phyloP scores from a whole-genome alignment of 1,140 invertebrate genomes.

The Drosophila bocqueti region DNA sequence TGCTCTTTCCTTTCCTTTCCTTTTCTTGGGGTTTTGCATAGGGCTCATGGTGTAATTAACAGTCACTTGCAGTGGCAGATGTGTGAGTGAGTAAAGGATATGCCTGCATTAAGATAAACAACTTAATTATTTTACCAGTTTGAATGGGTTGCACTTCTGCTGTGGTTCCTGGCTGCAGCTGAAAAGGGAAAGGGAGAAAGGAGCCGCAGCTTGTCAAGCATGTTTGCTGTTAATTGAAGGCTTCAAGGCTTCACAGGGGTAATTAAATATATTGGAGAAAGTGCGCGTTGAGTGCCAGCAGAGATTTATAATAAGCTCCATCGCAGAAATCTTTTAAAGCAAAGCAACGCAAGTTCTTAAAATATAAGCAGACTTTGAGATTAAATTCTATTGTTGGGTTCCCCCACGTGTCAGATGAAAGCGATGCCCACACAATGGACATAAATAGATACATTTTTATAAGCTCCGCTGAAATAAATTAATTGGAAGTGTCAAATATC shows the following conservation, averaged over 20 bases:
- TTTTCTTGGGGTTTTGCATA: conserved; percentile 63
- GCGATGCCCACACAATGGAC: conserved; percentile 1
- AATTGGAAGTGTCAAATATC: neutral
- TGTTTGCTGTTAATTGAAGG: conserved; percentile 47
- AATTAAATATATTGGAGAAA: conserved; percentile 60
- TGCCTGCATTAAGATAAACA: conserved; percentile 79
- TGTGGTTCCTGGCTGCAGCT: conserved; percentile 28
- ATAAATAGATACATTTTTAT: conserved; percentile 3
- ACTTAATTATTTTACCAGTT: conserved; percentile 75
- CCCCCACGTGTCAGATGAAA: conserved; percentile 1
- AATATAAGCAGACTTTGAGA: neutral
- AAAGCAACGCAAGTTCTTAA: neutral
- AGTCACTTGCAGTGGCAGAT: conserved; percentile 66
- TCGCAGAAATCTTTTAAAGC: neutral
- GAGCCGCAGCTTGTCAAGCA: conserved; percentile 32
- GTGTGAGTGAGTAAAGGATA: conserved; percentile 44
- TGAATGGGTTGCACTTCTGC: conserved; percentile 56
- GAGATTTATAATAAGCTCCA: conserved; percentile 7
- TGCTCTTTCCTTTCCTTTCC: conserved; percentile 39
- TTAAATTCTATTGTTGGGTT: neutral
- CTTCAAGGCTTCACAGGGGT: conserved; percentile 47
- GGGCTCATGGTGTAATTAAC: conserved; percentile 75
- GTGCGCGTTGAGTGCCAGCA: conserved; percentile 4
- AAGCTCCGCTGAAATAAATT: conserved; percentile 9
- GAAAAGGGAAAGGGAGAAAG: conserved; percentile 8